Evolutionary conservation across 2,888 invertebrate species (phyloP).

Genomic region (Arrhopalites spinosus): DNA sequence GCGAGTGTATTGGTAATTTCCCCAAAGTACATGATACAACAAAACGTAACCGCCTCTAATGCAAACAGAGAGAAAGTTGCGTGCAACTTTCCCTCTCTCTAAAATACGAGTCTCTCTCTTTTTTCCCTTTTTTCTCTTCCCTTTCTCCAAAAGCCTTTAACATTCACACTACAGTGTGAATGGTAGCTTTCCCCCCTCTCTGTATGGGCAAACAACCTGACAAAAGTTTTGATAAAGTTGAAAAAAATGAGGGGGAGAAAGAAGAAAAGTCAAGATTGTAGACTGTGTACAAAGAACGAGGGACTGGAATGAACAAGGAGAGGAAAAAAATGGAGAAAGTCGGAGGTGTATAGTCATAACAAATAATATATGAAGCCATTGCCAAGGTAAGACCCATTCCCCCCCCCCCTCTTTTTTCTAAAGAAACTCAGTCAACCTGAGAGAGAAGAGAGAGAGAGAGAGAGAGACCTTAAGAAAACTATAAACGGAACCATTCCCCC

Average conservation of each 20-base stretch:
- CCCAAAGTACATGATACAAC: constrained; percentile 43
- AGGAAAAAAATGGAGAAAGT: no score
- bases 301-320: background rate
- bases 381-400: background rate
- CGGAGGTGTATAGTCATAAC: background rate
- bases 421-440: background rate
- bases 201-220: background rate
- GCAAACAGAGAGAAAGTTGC: constrained; percentile 44
- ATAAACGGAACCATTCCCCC: constrained; percentile 10
- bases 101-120: no score
- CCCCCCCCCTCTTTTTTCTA: background rate
- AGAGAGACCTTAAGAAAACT: background rate
- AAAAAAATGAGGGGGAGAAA: background rate
- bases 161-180: constrained; percentile 4
- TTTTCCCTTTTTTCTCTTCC: background rate
- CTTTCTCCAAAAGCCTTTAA: constrained; percentile 9
- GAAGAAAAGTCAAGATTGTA: background rate
- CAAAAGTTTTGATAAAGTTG: no score
- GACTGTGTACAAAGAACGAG: background rate
- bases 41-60: constrained; percentile 44
- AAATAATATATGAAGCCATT: background rate
- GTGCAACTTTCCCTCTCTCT: constrained; percentile 38
- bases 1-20: constrained; percentile 48
- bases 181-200: background rate
- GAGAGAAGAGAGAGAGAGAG: background rate